Evolutionary conservation across 2,888 invertebrate species (phyloP).

Genomic region (Euspilapteryx auroguttella): DNA sequence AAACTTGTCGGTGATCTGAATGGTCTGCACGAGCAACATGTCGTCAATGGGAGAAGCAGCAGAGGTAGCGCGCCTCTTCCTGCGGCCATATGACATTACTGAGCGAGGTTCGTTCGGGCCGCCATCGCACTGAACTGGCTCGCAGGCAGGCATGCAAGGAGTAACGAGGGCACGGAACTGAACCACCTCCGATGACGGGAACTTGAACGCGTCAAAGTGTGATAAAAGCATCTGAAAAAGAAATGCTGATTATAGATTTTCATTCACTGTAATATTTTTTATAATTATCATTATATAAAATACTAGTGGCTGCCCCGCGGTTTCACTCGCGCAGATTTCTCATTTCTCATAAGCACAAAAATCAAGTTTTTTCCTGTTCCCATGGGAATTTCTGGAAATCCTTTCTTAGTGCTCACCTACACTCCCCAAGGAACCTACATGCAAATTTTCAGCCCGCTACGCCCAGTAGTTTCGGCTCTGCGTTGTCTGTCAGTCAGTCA

Average conservation of each 20-base stretch:
- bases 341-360: no score
- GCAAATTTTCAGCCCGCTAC: no score
- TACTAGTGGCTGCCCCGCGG: no score
- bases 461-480: no score
- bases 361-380: no score
- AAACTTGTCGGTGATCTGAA: conserved; percentile 91
- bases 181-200: conserved; percentile 92
- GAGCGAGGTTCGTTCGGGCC: conserved; percentile 82
- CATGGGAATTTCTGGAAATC: no score
- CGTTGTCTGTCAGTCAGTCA: no score
- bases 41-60: conserved; percentile 66
- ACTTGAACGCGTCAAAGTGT: conserved; percentile 95
- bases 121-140: conserved; percentile 89
- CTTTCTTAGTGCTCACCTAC: no score
- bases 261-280: no score
- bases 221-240: conserved; percentile 75
- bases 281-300: no score
- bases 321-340: no score
- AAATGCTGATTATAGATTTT: conserved; percentile 7
- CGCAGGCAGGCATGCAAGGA: conserved; percentile 91
- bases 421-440: no score
- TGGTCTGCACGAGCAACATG: conserved; percentile 85
- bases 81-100: conserved; percentile 80
- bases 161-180: conserved; percentile 95
- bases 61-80: conserved; percentile 72